Conservation (phyloP, 2,888 invertebrate genomes). For the Sussaba pulchella region DNA sequence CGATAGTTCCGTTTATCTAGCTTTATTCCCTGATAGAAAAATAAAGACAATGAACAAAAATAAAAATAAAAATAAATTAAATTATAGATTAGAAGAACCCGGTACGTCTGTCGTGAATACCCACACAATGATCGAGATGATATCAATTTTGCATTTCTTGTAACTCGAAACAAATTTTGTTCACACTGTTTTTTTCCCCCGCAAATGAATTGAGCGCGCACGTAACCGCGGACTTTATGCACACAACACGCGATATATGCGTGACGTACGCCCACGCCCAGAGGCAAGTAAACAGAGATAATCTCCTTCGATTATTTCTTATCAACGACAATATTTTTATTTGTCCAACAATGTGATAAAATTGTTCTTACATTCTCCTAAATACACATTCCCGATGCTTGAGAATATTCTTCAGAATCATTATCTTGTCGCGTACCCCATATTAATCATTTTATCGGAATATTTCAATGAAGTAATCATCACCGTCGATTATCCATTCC, state of each 20-base stretch:
- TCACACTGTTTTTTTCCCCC: constrained; percentile 20
- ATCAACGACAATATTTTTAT: constrained; percentile 49
- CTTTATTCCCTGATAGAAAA: no score
- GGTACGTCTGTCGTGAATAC: constrained; percentile 41
- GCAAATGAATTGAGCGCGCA: constrained; percentile 2
- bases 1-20: no score
- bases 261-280: constrained; percentile 75
- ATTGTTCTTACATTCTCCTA: constrained; percentile 12
- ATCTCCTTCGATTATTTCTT: constrained; percentile 69
- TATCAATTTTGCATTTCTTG: constrained; percentile 29
- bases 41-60: no score
- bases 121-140: constrained; percentile 25
- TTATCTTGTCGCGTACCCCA: no score
- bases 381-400: background rate
- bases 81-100: no score
- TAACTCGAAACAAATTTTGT: constrained; percentile 43
- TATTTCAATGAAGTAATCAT: no score
- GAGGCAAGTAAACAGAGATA: constrained; percentile 76
- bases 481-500: no score
- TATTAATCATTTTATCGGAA: no score
- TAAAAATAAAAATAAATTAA: no score
- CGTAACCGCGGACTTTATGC: background rate
- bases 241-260: constrained; percentile 68
- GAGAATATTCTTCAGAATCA: background rate
- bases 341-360: constrained; percentile 26